Base-by-base conservation (phyloP, 1,140 invertebrate species). In the Thaumetopoea pityocampa region DNA sequence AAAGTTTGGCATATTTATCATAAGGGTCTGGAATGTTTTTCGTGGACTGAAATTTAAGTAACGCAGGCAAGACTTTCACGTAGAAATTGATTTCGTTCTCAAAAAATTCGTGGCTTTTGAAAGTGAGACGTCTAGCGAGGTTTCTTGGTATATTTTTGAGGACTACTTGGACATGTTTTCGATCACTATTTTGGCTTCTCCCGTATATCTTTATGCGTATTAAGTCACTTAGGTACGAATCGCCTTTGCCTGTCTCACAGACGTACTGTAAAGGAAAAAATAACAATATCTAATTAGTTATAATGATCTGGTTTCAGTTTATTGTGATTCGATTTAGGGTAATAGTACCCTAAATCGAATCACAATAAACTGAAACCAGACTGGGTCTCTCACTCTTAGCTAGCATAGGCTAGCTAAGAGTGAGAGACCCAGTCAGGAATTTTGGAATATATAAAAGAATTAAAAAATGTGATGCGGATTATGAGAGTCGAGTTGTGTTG, bases 21-120 rank as follows among this genome's bases (percentile, higher is more conserved):
- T 88, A 89, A 0, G 85, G 85, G 41, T 88, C 72, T 23, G 65
- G 52, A 2, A 80, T n/a, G 23, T 76, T 66, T 40, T 88, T 76
- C 1, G 45, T 59, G 0, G 65, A 36, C 50, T 90, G 88, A 37
- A 89, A 90, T 15, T 83, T 62, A 1, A 88, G 55, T 33, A 90
- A 62, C 1, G 56, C 71, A 6, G 87, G 87, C 16, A 89, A 62
- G 4, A 91, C 89, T 52, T 88, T 82, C 4, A 82, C 68, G 59
- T 92, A 92, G 56, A 92, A 92, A 26, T 70, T 57, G 4, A 91
- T 89, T 74, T 92, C 91, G 55, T 92, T 92, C 34, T 72, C 66
- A 46, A 92, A 92, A 55, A 92, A 92, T 16, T 91, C 90, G n/a
- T 71, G 46, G 11, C 89, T 91, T 28, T 88, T 85, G 49, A 87